These are phyloP conservation scores for Exocentrus adspersus DNA, from an alignment of 2,888 invertebrate genomes.

Conservation along the genomic window DNA sequence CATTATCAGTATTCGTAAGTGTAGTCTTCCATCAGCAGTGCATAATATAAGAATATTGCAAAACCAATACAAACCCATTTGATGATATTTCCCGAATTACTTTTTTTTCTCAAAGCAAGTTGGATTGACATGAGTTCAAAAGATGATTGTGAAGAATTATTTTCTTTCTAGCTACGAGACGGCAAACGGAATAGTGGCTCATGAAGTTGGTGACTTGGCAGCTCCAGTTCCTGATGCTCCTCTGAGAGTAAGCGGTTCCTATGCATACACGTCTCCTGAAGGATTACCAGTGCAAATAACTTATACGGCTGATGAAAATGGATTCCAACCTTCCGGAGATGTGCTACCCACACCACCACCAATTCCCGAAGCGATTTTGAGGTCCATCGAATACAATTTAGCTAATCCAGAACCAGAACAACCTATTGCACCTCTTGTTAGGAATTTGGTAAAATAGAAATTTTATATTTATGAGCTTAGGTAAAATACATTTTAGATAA, in stretches of 20 bases:
- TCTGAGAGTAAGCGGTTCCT: slow-evolving; percentile 62
- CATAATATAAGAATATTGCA: too few species aligned
- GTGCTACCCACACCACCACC: slow-evolving; percentile 42
- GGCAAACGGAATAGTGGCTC: slow-evolving; percentile 70
- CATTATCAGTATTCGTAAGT: too few species aligned
- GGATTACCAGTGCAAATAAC: slow-evolving; percentile 42
- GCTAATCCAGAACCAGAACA: slow-evolving; percentile 48
- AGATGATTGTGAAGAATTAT: too few species aligned
- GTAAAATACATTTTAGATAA: too few species aligned
- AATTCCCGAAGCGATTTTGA: slow-evolving; percentile 65
- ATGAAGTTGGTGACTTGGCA: slow-evolving; percentile 65
- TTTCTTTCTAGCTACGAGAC: slow-evolving; percentile 65
- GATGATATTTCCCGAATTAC: too few species aligned
- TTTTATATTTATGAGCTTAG: too few species aligned
- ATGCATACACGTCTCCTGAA: slow-evolving; percentile 49
- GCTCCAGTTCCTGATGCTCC: slow-evolving; percentile 56
- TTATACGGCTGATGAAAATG: slow-evolving; percentile 52
- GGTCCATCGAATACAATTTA: slow-evolving; percentile 69
- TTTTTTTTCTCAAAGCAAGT: too few species aligned
- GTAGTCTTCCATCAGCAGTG: too few species aligned
- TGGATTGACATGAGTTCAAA: too few species aligned
- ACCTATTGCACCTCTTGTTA: too few species aligned
- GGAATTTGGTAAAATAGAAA: too few species aligned
- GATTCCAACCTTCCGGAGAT: slow-evolving; percentile 51
- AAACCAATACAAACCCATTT: too few species aligned